These are phyloP conservation scores for Lytechinus variegatus DNA, from an alignment of 35 echinoderm and acorn worm genomes.

Conservation along the genomic window DNA sequence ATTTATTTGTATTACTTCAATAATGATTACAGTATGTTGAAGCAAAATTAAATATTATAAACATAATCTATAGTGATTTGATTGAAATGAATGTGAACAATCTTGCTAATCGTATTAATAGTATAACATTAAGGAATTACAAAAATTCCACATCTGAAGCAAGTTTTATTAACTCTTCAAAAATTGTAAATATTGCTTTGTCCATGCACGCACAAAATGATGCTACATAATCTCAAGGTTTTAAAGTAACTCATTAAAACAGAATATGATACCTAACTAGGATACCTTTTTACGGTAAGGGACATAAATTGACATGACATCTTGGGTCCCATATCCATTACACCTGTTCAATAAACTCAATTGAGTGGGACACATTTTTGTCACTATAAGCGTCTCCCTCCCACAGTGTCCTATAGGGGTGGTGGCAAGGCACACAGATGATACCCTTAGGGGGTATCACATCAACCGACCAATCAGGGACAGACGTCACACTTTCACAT, in stretches of 20 bases:
- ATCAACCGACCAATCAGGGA: constrained; percentile 17
- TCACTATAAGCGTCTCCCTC: constrained; percentile 24
- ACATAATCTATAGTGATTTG: too few species aligned
- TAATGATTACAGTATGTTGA: too few species aligned
- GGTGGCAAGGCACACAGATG: background rate
- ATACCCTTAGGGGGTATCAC: background rate
- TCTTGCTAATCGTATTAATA: background rate
- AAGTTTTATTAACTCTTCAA: background rate
- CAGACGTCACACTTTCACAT: background rate
- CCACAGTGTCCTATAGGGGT: constrained; percentile 28
- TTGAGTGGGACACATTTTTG: constrained; percentile 46
- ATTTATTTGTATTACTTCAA: too few species aligned
- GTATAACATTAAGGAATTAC: background rate
- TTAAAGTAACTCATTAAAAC: background rate
- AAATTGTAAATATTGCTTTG: background rate
- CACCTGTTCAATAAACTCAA: constrained; percentile 29
- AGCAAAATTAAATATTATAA: too few species aligned
- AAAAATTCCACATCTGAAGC: background rate
- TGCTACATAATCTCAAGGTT: background rate
- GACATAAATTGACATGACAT: background rate
- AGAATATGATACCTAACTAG: background rate
- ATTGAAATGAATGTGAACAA: background rate
- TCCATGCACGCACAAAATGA: background rate
- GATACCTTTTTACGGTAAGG: background rate
- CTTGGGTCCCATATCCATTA: constrained; percentile 6